phyloP scores from a whole-genome alignment of 2,113 vertebrate genomes.

The Chascanopsetta lugubris region DNA sequence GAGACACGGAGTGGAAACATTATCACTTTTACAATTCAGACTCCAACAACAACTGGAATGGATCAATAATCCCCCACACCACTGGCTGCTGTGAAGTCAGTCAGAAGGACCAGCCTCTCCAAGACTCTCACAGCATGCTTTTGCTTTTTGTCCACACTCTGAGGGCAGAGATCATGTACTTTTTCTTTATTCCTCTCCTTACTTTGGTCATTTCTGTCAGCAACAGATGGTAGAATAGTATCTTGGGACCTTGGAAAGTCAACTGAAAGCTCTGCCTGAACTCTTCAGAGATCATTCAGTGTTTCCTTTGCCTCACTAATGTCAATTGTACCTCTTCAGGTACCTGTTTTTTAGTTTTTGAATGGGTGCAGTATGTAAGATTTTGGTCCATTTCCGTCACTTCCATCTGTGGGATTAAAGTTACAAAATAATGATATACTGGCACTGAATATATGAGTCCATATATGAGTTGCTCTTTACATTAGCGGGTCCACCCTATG shows the following conservation, averaged over 20 bases:
- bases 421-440: no score
- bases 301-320: slow-evolving; percentile 16
- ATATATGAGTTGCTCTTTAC: no score
- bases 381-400: no score
- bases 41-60: neutral
- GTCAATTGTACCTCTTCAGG: slow-evolving; percentile 15
- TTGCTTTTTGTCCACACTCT: neutral
- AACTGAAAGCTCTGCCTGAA: slow-evolving; percentile 22
- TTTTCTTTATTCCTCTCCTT: neutral
- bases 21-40: neutral
- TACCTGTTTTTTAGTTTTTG: slow-evolving; percentile 2
- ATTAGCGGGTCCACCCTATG: no score
- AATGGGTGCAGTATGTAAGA: no score
- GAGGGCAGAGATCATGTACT: slow-evolving; percentile 30
- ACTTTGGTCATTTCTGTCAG: slow-evolving; percentile 8
- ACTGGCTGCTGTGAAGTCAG: slow-evolving; percentile 36
- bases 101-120: slow-evolving; percentile 12
- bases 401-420: no score
- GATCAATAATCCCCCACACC: slow-evolving; percentile 26
- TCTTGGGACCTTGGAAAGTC: slow-evolving; percentile 13
- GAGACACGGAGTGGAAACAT: neutral
- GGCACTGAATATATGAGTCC: no score
- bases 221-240: slow-evolving; percentile 3
- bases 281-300: slow-evolving; percentile 7
- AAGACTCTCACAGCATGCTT: slow-evolving; percentile 21